Evolutionary conservation across 2,113 vertebrate species (phyloP), one percentile per base, ranked within the genome.

Genomic region (Gobio gobio): DNA sequence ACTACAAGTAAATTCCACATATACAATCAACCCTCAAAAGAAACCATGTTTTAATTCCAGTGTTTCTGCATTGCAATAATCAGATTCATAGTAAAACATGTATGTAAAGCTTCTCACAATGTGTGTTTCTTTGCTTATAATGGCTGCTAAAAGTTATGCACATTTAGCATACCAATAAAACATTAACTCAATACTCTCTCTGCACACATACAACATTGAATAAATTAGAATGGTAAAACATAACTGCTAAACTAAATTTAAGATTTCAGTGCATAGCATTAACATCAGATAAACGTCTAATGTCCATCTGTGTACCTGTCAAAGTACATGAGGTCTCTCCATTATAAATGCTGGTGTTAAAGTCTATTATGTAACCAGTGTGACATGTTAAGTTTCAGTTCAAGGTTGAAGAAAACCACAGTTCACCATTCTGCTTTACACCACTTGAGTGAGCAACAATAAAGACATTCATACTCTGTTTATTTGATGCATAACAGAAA

Each of bases 201-300:
- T 76, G 47, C 26, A 76, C 16, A 76, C 26, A 20, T 12, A 76
- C 14, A 75, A 75, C 47, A 18, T 51, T 24, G 16, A 29, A 76
- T 76, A 33, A 29, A 20, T 68, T 68, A 76, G 47, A 51, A 54
- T 20, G 22, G 16, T 26, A 76, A 76, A 76, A 54, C 74, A 43
- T n/a, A 51, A 76, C 54, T 20, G 47, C 74, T 76, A 33, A 54
- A 51, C 47, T 54, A 54, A 76, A 76, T 76, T 76, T 51, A 76
- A 33, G 74, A 54, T 33, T 76, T 56, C 74, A 76, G 74, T 76
- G 49, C 26, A 76, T 76, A 76, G 49, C 26, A 4, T 20, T 76
- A 20, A 29, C 74, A 76, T 29, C 18, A 82, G 16, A 43, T 68
- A 49, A 68, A 33, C 16, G 2, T 18, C n/a, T 26, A 51, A 51